Conservation (phyloP, 2,797 vertebrate genomes). For the Darevskia nairensis region DNA sequence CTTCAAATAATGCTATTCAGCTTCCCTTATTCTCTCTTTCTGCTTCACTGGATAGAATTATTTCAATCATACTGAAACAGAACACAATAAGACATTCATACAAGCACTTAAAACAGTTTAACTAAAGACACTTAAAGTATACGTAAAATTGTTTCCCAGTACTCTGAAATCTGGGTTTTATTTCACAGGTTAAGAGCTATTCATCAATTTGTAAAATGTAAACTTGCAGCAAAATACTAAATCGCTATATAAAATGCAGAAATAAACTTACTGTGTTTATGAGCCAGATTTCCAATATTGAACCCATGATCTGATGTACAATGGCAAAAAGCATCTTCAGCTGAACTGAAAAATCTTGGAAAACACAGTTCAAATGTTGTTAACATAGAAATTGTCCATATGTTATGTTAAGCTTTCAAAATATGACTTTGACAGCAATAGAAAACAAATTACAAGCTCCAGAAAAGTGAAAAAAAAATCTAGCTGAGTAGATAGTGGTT, state of each 20-base stretch:
- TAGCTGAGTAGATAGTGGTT: background rate
- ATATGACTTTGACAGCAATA: background rate
- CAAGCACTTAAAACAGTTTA: background rate
- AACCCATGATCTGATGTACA: constrained; percentile 86
- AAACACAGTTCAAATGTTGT: fast-evolving
- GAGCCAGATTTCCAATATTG: constrained; percentile 79
- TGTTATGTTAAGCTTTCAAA: background rate
- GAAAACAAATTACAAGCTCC: background rate
- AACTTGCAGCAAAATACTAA: background rate
- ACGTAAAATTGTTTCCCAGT: too few relatives aligned
- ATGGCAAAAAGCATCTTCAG: constrained; percentile 85
- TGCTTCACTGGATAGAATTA: background rate
- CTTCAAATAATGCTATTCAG: background rate
- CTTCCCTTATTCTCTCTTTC: background rate
- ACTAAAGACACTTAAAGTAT: background rate
- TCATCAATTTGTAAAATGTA: background rate
- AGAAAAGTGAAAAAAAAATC: too few relatives aligned
- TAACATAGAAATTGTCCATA: background rate
- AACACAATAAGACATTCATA: background rate
- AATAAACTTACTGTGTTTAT: constrained; percentile 82
- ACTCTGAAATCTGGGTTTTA: background rate
- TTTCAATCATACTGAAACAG: background rate
- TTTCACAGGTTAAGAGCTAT: background rate
- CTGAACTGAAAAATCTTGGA: constrained; percentile 81
- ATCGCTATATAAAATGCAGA: background rate